These are phyloP conservation scores for Keiferia lycopersicella DNA, from an alignment of 2,888 invertebrate genomes.

Conservation along the genomic window DNA sequence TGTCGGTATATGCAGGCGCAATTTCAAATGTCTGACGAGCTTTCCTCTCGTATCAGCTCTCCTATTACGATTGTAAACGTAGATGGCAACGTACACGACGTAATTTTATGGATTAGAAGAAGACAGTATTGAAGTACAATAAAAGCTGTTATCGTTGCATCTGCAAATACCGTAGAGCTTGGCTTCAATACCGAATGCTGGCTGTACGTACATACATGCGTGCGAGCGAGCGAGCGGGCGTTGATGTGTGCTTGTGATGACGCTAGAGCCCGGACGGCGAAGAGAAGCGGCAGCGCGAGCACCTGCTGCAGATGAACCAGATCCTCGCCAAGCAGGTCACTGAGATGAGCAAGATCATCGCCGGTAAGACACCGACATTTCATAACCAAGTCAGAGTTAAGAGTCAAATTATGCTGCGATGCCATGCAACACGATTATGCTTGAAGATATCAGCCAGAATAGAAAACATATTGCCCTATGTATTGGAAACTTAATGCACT, in stretches of 20 bases:
- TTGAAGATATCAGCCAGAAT: too few species aligned
- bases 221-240: not conserved
- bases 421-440: too few species aligned
- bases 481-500: too few species aligned
- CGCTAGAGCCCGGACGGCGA: constrained; percentile 87
- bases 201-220: constrained; percentile 55
- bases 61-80: too few species aligned
- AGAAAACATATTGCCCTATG: too few species aligned
- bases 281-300: constrained; percentile 93
- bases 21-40: not conserved
- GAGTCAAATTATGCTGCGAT: too few species aligned
- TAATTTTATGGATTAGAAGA: not conserved
- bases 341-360: constrained; percentile 97
- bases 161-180: constrained; percentile 48
- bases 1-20: constrained; percentile 3
- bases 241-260: constrained; percentile 43
- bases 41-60: too few species aligned
- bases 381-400: not conserved
- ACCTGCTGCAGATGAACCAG: constrained; percentile 94
- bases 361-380: constrained; percentile 85
- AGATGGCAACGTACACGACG: too few species aligned
- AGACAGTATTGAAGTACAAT: not conserved
- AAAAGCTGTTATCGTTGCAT: constrained; percentile 30
- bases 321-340: constrained; percentile 96
- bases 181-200: constrained; percentile 67